Evolutionary conservation across 2,888 invertebrate species (phyloP).

Genomic region (Cactoblastis cactorum): DNA sequence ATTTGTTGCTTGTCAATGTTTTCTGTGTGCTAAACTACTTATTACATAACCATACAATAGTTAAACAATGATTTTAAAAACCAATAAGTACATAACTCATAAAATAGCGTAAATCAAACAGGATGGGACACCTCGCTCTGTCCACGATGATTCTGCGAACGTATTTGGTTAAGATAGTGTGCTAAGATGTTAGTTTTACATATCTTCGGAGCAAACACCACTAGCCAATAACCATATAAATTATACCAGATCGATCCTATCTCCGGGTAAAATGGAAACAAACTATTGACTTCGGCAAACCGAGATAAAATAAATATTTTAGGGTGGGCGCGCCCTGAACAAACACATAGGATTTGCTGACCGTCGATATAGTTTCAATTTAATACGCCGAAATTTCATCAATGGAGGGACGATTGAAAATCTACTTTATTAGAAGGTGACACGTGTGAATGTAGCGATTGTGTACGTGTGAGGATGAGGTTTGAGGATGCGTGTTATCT

Average conservation of each 20-base stretch:
- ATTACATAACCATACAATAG: neutral
- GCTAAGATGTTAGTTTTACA: conserved; percentile 67
- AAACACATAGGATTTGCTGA: conserved; percentile 78
- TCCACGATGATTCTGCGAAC: conserved; percentile 64
- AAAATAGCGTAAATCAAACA: conserved; percentile 46
- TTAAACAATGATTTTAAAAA: neutral
- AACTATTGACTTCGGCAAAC: conserved; percentile 77
- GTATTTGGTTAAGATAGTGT: conserved; percentile 69
- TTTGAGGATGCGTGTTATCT: conserved; percentile 42
- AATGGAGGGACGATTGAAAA: conserved; percentile 39
- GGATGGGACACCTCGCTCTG: conserved; percentile 59
- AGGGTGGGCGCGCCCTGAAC: conserved; percentile 78
- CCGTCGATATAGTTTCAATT: conserved; percentile 78
- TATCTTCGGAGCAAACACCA: conserved; percentile 64
- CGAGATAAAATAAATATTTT: conserved; percentile 79
- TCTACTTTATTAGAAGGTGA: conserved; percentile 34
- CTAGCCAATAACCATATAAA: conserved; percentile 61
- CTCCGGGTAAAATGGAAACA: conserved; percentile 69
- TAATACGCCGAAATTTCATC: conserved; percentile 76
- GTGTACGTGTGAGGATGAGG: conserved; percentile 31
- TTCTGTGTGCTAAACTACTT: neutral
- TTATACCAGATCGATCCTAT: conserved; percentile 72
- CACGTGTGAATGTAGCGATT: conserved; percentile 31
- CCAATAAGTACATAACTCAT: neutral
- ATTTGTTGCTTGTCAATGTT: no score